Evolutionary conservation across 2,113 vertebrate species (phyloP).

Genomic region (Mesitornis unicolor): DNA sequence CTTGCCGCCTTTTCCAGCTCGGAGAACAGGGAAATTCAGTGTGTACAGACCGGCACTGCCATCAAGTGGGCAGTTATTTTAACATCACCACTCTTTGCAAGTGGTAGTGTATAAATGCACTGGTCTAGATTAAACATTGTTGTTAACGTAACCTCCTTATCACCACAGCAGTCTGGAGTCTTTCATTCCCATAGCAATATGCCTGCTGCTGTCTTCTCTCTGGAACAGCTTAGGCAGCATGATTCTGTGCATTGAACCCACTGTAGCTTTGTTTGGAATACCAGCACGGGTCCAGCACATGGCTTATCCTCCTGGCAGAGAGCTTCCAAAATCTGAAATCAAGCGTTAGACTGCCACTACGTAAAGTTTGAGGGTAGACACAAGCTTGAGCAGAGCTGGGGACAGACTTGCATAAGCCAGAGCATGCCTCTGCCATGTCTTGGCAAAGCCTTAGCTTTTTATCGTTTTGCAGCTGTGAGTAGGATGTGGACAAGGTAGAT

Average conservation of each 20-base stretch:
- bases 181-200: not conserved
- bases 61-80: conserved; percentile 19
- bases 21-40: not conserved
- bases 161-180: not conserved
- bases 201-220: not conserved
- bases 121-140: not conserved
- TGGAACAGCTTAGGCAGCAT: not conserved
- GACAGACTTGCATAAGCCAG: not conserved
- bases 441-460: not conserved
- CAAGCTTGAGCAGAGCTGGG: not conserved
- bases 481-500: not conserved
- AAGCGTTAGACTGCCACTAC: rapidly evolving
- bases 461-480: not conserved
- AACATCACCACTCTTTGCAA: not conserved
- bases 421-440: not conserved
- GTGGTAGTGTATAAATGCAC: not conserved
- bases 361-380: not conserved
- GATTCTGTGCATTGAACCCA: not conserved
- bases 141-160: not conserved
- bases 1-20: not conserved
- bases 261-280: not conserved
- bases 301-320: not conserved
- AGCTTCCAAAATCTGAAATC: not conserved
- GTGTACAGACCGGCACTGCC: conserved; percentile 14
- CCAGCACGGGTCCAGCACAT: rapidly evolving